Evolutionary conservation across 64 coral and sea anemone genomes (phyloP).

Genomic region (Pocillopora damicornis): DNA sequence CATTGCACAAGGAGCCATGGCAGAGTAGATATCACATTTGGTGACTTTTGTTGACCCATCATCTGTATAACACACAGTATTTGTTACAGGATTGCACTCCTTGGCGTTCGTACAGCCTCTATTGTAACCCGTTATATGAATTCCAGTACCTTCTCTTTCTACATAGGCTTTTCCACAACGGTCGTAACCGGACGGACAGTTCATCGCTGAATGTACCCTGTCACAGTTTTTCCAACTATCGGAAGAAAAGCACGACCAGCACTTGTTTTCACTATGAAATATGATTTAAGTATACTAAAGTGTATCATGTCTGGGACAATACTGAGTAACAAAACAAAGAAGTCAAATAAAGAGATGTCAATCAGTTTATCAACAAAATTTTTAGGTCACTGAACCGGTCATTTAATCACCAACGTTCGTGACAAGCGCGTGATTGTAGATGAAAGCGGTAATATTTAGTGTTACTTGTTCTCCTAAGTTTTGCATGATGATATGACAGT

Average conservation of each 20-base stretch:
- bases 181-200: background rate
- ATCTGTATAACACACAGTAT: background rate
- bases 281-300: too few relatives aligned
- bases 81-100: background rate
- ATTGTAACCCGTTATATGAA: background rate
- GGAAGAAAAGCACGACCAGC: background rate
- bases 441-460: too few relatives aligned
- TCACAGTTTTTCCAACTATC: background rate
- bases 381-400: too few relatives aligned
- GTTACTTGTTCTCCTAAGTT: too few relatives aligned
- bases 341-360: too few relatives aligned
- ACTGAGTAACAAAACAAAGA: background rate
- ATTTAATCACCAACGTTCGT: too few relatives aligned
- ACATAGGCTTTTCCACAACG: background rate
- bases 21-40: conserved; percentile 2
- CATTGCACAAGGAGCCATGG: background rate
- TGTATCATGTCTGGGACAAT: background rate
- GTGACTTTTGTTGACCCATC: background rate
- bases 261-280: background rate
- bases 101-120: background rate
- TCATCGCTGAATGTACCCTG: background rate
- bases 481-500: too few relatives aligned
- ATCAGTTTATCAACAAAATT: too few relatives aligned
- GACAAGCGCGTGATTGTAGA: too few relatives aligned
- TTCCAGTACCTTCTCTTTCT: background rate